Evolutionary conservation across 2,797 vertebrate species (phyloP).

Genomic region (Synanceia verrucosa): DNA sequence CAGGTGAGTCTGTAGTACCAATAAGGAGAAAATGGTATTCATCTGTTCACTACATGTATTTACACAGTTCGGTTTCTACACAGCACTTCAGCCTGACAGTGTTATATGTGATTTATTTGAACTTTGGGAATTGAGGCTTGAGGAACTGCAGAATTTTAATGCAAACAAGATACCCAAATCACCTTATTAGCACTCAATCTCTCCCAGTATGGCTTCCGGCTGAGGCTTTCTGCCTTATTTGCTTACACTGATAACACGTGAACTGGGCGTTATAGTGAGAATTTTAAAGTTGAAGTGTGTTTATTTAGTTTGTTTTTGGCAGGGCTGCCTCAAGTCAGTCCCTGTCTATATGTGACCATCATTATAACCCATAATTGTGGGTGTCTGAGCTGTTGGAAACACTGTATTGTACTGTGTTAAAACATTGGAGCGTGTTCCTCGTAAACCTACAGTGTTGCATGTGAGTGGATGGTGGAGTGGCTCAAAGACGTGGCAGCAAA

Average conservation of each 20-base stretch:
- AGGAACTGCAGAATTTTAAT: neutral
- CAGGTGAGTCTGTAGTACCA: conserved; percentile 84
- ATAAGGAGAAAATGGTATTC: no score
- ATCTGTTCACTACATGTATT: neutral
- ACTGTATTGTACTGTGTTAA: conserved; percentile 1
- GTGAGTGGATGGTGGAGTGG: conserved; percentile 18
- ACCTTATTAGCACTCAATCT: neutral
- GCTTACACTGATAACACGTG: neutral
- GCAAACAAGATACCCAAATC: neutral
- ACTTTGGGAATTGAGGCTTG: neutral
- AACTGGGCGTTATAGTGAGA: neutral
- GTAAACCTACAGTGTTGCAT: conserved; percentile 11
- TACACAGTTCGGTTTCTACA: neutral
- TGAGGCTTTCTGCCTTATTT: neutral
- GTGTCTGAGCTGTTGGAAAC: neutral
- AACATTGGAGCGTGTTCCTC: conserved; percentile 11
- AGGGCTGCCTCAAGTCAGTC: neutral
- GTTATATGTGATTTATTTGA: neutral
- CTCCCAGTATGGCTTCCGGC: neutral
- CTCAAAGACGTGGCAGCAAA: conserved; percentile 27
- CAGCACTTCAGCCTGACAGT: neutral
- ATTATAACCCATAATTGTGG: neutral
- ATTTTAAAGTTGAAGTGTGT: neutral
- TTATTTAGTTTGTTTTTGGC: neutral
- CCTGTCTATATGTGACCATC: neutral